Conservation (phyloP, 2,113 vertebrate species). For the Gulo gulo region DNA sequence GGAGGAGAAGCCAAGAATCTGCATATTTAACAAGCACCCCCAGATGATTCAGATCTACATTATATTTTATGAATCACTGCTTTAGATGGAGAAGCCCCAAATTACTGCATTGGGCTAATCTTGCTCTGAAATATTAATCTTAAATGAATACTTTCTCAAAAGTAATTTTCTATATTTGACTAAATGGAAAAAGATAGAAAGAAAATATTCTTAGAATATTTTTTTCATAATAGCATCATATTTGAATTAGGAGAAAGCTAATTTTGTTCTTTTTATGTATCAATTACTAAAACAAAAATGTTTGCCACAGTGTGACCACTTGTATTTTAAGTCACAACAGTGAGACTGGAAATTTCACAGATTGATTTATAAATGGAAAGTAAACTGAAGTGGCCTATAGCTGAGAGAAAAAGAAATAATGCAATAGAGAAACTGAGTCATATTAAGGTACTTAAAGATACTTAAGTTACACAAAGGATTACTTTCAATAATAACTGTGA, state of each 20-base stretch:
- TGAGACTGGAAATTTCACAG: neutral
- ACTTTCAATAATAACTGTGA: neutral
- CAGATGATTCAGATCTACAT: slow-evolving; percentile 47
- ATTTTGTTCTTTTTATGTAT: neutral
- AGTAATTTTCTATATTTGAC: neutral
- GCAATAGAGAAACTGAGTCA: neutral
- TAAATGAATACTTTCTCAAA: neutral
- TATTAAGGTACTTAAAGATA: neutral
- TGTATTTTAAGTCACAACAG: neutral
- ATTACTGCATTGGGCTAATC: neutral
- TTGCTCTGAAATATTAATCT: slow-evolving; percentile 24
- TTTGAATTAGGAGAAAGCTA: neutral
- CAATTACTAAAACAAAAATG: neutral
- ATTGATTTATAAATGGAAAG: neutral
- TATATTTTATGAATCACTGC: slow-evolving; percentile 48
- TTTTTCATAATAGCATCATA: neutral
- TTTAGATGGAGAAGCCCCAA: neutral
- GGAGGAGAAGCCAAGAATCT: slow-evolving; percentile 19
- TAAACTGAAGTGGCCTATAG: neutral
- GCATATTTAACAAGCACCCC: slow-evolving; percentile 25
- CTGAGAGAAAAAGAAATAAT: neutral
- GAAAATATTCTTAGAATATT: neutral
- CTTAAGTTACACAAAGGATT: neutral
- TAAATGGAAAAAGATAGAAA: neutral
- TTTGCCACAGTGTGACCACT: neutral